Base-by-base conservation (phyloP, 1,140 invertebrate genomes). In the Bicyclus anynana region DNA sequence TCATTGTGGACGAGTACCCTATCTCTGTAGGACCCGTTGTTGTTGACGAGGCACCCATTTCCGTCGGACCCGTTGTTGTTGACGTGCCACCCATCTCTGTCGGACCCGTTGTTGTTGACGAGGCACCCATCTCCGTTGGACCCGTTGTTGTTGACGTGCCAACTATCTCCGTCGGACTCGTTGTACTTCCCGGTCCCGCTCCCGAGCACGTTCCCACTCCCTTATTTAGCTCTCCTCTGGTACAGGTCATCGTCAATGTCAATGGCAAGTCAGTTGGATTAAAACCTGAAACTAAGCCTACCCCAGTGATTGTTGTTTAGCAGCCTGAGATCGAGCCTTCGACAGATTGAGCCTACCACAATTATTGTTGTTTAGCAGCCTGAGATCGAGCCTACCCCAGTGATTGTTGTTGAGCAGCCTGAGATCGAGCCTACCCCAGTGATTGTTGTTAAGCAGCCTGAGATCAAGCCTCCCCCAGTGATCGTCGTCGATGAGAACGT, bases 1-100 rank as follows among this genome's bases (percentile, higher is more conserved):
- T 71, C 17, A 27, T 67, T 26, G 60, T 63, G 13, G 33, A 66
- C 4, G 33, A 14, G 13, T 37, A 9, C 10, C 33, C 33, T 12
- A 12, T 37, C 12, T 12, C 6, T n/a, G 33, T 37, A n/a, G 2
- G 33, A 1, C 33, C 33, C 6, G 33, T n/a, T 14, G 1, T 37
- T 5, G 33, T 37, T 37, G 33, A 37, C 5, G 37, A 40, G 16
- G 37, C 7, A 40, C 13, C 14, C 37, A 14, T 40, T 17, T 14
- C 10, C 13, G 35, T 38, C 16, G 35, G 35, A 14, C 35, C 35
- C 10, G 35, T 13, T 5, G 1, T 38, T 2, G 35, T 38, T 9
- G 35, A 38, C 2, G 33, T 2, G n/a, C 16, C 35, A 14, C 35
- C 35, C 35, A 38, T 38, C 35, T 14, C 10, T 10, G 35, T 38